These are phyloP conservation scores for Ormyrus labotus DNA, from an alignment of 2,888 invertebrate species.

Conservation along the genomic window DNA sequence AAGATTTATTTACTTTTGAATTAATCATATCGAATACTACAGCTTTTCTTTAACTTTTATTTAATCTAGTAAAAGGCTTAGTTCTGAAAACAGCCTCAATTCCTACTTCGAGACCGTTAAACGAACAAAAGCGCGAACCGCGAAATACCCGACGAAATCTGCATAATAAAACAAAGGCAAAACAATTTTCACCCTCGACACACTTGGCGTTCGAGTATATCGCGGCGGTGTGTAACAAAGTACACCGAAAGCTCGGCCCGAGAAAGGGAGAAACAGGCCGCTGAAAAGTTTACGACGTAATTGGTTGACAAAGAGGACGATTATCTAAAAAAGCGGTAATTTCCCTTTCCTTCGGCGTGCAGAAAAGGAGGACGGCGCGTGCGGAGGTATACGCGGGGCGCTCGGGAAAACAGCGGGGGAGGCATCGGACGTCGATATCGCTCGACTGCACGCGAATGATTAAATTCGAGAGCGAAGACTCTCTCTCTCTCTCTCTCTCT, in stretches of 20 bases:
- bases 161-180: neutral
- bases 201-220: conserved; percentile 14
- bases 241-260: neutral
- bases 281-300: conserved; percentile 47
- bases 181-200: conserved; percentile 50
- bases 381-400: neutral
- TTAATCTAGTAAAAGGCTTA: too few species aligned
- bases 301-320: conserved; percentile 56
- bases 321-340: conserved; percentile 51
- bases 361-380: neutral
- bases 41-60: too few species aligned
- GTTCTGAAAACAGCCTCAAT: too few species aligned
- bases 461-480: conserved; percentile 50
- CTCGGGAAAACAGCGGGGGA: conserved; percentile 1
- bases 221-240: conserved; percentile 1
- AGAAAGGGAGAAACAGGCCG: neutral
- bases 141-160: too few species aligned
- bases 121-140: too few species aligned
- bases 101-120: too few species aligned
- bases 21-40: too few species aligned
- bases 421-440: conserved; percentile 33
- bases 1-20: too few species aligned
- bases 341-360: conserved; percentile 40
- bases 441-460: conserved; percentile 53
- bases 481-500: neutral